phyloP scores from a whole-genome alignment of 2,888 invertebrate genomes.

The Gerris lacustris region DNA sequence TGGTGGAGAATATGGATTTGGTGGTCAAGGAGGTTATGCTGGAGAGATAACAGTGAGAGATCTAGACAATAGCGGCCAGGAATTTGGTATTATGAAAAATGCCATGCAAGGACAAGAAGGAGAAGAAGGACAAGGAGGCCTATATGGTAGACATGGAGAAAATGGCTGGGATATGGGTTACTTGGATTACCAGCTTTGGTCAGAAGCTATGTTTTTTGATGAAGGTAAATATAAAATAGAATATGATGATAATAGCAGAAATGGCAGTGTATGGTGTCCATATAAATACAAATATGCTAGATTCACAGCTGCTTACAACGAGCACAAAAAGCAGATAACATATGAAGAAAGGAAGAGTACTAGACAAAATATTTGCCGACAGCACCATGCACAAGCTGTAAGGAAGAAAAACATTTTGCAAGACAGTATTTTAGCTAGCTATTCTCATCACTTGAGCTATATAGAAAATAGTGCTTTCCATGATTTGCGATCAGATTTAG shows the following conservation, averaged over 20 bases:
- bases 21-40: conserved; percentile 27
- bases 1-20: conserved; percentile 26
- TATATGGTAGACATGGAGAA: conserved; percentile 26
- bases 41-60: conserved; percentile 24
- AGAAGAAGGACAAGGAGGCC: conserved; percentile 24
- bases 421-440: not conserved
- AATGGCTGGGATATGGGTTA: conserved; percentile 29
- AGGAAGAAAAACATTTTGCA: not conserved
- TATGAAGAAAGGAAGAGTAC: not conserved
- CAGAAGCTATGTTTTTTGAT: not conserved
- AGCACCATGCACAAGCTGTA: not conserved
- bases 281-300: not conserved
- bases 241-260: not conserved
- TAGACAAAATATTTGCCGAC: not conserved
- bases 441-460: not conserved
- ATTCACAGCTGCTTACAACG: not conserved
- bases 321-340: not conserved
- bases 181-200: conserved; percentile 14
- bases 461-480: not conserved
- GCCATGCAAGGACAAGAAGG: conserved; percentile 22
- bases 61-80: not conserved
- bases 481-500: not conserved
- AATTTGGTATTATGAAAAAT: not conserved
- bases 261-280: not conserved
- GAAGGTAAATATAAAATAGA: not conserved